phyloP scores from a whole-genome alignment of 2,797 vertebrate genomes.

The Amniataba percoides region DNA sequence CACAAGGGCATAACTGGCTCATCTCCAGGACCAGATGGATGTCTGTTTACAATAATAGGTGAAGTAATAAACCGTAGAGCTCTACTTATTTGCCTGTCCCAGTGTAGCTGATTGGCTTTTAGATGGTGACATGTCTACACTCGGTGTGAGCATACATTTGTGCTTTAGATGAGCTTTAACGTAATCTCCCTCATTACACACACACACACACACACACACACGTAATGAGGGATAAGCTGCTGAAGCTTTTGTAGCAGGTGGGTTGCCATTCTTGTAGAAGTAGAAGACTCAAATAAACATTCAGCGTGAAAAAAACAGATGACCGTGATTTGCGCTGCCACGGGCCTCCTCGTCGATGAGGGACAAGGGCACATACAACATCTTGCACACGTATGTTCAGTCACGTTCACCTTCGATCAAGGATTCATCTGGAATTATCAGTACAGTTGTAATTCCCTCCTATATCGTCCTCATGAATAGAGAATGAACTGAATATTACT shows the following conservation, averaged over 20 bases:
- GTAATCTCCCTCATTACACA: constrained; percentile 75
- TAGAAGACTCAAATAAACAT: constrained; percentile 45
- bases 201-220: constrained; percentile 32
- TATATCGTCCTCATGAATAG: constrained; percentile 35
- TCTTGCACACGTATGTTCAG: constrained; percentile 33
- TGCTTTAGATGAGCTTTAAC: constrained; percentile 69
- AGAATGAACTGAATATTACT: constrained; percentile 38
- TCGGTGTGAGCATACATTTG: constrained; percentile 47
- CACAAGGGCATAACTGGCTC: constrained; percentile 31
- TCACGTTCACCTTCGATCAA: constrained; percentile 28
- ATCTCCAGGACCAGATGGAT: constrained; percentile 54
- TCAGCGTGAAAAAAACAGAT: constrained; percentile 13
- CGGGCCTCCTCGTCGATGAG: neutral
- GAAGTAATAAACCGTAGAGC: constrained; percentile 53
- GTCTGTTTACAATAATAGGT: constrained; percentile 57
- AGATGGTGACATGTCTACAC: constrained; percentile 42
- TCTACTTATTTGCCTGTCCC: constrained; percentile 49
- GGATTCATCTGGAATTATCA: constrained; percentile 42
- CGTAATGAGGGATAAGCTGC: constrained; percentile 68
- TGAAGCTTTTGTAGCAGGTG: constrained; percentile 57
- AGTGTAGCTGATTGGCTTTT: constrained; percentile 59
- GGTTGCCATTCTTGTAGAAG: constrained; percentile 42
- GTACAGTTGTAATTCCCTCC: constrained; percentile 33
- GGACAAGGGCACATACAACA: constrained; percentile 13
- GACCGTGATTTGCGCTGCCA: neutral